Conservation (phyloP, 2,797 vertebrate species). For the Aeoliscus strigatus region DNA sequence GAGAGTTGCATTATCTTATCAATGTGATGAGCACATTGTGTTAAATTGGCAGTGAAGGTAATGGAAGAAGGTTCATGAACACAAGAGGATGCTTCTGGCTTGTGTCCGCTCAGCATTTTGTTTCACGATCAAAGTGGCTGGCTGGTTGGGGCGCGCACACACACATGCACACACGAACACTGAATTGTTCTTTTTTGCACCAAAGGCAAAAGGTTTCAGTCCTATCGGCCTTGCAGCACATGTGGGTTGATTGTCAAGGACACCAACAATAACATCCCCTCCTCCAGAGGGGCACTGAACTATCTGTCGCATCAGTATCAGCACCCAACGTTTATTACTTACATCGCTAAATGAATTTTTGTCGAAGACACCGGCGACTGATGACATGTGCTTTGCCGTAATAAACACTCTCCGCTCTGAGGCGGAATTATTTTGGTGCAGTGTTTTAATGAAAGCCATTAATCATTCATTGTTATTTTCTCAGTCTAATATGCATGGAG, state of each 20-base stretch:
- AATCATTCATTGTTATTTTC: constrained; percentile 53
- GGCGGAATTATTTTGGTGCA: constrained; percentile 26
- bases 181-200: too few species aligned
- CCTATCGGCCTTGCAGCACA: too few species aligned
- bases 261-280: too few species aligned
- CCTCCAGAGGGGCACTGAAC: neutral
- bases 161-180: too few species aligned
- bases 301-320: constrained; percentile 20
- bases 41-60: constrained; percentile 56
- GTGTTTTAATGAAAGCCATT: constrained; percentile 62
- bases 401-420: constrained; percentile 46
- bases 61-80: too few species aligned
- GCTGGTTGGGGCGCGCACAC: too few species aligned
- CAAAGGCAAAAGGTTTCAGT: too few species aligned
- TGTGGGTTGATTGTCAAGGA: too few species aligned
- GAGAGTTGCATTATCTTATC: constrained; percentile 52
- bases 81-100: constrained; percentile 22
- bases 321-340: constrained; percentile 22
- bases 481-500: constrained; percentile 28
- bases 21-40: constrained; percentile 53
- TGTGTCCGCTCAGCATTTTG: constrained; percentile 54
- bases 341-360: constrained; percentile 39
- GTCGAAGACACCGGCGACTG: constrained; percentile 45
- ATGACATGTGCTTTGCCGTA: constrained; percentile 44
- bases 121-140: too few species aligned